Evolutionary conservation across 2,113 vertebrate genomes (phyloP).

Genomic region (Myrmophylax atrothorax): DNA sequence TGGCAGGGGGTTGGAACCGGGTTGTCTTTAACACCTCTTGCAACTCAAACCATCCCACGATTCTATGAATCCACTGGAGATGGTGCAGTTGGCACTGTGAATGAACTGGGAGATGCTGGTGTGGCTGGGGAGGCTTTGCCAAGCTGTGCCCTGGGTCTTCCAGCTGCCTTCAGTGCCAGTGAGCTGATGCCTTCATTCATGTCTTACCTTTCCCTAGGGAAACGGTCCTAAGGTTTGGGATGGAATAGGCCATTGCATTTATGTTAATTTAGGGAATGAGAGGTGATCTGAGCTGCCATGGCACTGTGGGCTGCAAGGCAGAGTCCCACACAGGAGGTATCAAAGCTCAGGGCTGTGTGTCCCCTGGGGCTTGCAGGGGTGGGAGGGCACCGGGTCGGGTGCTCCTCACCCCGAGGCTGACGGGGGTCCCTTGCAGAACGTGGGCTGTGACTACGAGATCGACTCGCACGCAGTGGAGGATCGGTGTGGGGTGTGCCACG

Average conservation of each 20-base stretch:
- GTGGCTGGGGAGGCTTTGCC: not conserved
- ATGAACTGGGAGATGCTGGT: not conserved
- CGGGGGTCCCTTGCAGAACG: conserved; percentile 71
- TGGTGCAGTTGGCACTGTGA: accelerated
- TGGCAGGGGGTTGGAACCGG: not conserved
- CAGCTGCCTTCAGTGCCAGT: not conserved
- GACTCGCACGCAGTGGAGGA: conserved; percentile 88
- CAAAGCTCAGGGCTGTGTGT: not conserved
- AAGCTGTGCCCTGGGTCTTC: not conserved
- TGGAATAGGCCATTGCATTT: not conserved
- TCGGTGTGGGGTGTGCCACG: conserved; percentile 90
- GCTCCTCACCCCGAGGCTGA: not conserved
- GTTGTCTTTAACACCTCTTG: not conserved
- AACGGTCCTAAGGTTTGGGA: accelerated
- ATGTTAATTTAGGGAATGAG: not conserved
- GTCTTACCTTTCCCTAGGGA: not conserved
- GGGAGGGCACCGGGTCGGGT: accelerated
- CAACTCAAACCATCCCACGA: not conserved
- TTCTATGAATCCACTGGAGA: not conserved
- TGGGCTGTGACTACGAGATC: conserved; percentile 94
- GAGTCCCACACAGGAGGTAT: accelerated
- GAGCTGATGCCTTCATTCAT: not conserved
- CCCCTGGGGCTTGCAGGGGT: not conserved
- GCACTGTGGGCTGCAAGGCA: not conserved
- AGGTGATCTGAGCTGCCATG: not conserved